Conservation (phyloP, 2,888 invertebrate species). For the Acrobasis repandana region DNA sequence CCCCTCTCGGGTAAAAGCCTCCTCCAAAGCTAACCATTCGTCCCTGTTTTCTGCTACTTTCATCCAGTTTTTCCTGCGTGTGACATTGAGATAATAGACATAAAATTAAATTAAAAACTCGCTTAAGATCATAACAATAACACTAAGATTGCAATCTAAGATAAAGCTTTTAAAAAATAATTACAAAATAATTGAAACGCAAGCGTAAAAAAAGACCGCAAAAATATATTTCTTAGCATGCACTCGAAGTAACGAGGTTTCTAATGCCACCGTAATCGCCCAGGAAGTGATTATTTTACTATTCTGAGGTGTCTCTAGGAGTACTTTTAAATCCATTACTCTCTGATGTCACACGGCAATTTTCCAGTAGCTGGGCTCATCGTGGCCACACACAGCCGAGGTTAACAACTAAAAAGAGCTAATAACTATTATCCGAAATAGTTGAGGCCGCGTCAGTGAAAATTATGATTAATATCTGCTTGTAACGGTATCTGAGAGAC, state of each 20-base stretch:
- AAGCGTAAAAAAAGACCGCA: not conserved
- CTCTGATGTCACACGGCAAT: conserved; percentile 76
- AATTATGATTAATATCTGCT: conserved; percentile 83
- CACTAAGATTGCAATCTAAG: too few species aligned
- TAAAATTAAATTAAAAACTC: too few species aligned
- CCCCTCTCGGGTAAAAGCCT: too few species aligned
- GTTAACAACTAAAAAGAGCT: conserved; percentile 67
- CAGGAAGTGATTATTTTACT: conserved; percentile 77
- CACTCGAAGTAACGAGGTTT: conserved; percentile 42
- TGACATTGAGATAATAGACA: too few species aligned
- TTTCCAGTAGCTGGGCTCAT: conserved; percentile 72
- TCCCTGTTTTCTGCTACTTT: too few species aligned
- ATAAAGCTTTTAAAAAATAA: not conserved
- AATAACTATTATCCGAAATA: conserved; percentile 79
- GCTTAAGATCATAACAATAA: too few species aligned
- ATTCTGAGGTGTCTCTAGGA: conserved; percentile 65
- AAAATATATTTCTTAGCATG: conserved; percentile 14
- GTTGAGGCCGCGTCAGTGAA: conserved; percentile 75
- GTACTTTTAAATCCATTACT: conserved; percentile 80
- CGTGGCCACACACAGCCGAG: conserved; percentile 72
- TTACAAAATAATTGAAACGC: not conserved
- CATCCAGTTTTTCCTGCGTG: too few species aligned
- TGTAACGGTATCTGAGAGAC: conserved; percentile 67
- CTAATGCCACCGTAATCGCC: conserved; percentile 55
- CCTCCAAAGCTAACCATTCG: too few species aligned